These are phyloP conservation scores for Kryptolebias marmoratus DNA, from an alignment of 2,113 vertebrate species.

Conservation along the genomic window DNA sequence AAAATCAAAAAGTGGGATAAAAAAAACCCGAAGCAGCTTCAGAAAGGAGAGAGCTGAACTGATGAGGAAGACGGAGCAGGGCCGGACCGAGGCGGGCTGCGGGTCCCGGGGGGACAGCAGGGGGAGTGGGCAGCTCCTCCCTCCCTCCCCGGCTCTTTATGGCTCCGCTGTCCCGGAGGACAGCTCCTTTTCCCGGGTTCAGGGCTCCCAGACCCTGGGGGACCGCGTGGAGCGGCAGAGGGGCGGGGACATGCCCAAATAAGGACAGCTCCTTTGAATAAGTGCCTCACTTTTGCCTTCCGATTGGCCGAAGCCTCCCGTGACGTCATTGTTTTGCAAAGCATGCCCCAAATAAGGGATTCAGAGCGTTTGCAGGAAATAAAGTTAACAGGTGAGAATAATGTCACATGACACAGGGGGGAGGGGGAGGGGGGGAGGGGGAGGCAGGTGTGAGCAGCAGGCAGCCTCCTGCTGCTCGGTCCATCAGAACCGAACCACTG, in stretches of 20 bases:
- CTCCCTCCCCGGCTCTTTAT: slow-evolving; percentile 80
- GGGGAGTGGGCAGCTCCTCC: slow-evolving; percentile 80
- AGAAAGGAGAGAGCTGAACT: slow-evolving; percentile 85
- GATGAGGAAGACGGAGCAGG: slow-evolving; percentile 84
- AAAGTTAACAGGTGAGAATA: neutral
- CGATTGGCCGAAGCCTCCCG: slow-evolving; percentile 62
- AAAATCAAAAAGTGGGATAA: slow-evolving; percentile 81
- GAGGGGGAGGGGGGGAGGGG: neutral
- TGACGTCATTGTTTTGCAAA: slow-evolving; percentile 63
- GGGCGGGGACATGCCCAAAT: slow-evolving; percentile 70
- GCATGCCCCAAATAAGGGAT: slow-evolving; percentile 56
- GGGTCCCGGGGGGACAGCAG: slow-evolving; percentile 75
- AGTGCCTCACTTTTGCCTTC: slow-evolving; percentile 14
- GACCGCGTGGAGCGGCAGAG: slow-evolving; percentile 55
- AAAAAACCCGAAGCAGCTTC: slow-evolving; percentile 76
- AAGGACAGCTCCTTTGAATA: slow-evolving; percentile 69
- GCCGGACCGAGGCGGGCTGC: slow-evolving; percentile 76
- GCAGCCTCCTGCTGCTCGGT: no score
- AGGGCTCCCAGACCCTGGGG: slow-evolving; percentile 71
- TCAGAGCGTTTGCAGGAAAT: slow-evolving; percentile 54
- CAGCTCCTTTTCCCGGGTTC: slow-evolving; percentile 82
- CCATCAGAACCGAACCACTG: no score
- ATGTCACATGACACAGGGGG: neutral
- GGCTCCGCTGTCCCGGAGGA: slow-evolving; percentile 80
- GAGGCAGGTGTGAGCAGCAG: no score